phyloP scores from a whole-genome alignment of 2,797 vertebrate species.

The Mormyrops attenuatus region DNA sequence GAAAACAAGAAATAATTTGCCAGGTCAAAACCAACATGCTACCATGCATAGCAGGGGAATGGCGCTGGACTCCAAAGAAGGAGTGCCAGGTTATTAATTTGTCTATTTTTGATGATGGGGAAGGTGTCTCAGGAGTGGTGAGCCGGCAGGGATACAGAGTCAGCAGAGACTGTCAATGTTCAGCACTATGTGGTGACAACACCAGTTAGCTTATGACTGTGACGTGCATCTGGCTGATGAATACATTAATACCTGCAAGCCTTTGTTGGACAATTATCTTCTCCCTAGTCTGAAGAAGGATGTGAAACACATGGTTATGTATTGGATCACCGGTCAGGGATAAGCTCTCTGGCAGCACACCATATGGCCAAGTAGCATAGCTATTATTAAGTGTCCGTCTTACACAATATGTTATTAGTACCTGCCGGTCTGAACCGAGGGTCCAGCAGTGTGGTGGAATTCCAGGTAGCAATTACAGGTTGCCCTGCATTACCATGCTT shows the following conservation, averaged over 20 bases:
- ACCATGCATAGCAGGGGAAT: neutral
- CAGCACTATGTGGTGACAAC: neutral
- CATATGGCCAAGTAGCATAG: neutral
- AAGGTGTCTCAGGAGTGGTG: neutral
- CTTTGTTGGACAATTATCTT: neutral
- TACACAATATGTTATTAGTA: neutral
- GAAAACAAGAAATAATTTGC: neutral
- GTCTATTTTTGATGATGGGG: neutral
- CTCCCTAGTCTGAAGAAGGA: neutral
- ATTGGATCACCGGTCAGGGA: neutral
- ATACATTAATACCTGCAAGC: neutral
- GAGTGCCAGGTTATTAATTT: slow-evolving; percentile 10
- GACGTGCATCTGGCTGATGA: neutral
- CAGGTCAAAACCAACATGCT: neutral
- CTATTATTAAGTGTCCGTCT: neutral
- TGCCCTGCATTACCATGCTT: neutral
- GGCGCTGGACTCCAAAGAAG: neutral
- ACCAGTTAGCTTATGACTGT: neutral
- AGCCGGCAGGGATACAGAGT: neutral
- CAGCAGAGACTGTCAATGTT: neutral
- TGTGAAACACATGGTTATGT: neutral
- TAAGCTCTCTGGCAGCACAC: neutral
- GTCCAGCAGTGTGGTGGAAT: neutral
- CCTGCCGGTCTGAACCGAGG: neutral
- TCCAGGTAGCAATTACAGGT: neutral